Evolutionary conservation across 2,888 invertebrate genomes (phyloP).

Genomic region (Chrysina gloriosa): DNA sequence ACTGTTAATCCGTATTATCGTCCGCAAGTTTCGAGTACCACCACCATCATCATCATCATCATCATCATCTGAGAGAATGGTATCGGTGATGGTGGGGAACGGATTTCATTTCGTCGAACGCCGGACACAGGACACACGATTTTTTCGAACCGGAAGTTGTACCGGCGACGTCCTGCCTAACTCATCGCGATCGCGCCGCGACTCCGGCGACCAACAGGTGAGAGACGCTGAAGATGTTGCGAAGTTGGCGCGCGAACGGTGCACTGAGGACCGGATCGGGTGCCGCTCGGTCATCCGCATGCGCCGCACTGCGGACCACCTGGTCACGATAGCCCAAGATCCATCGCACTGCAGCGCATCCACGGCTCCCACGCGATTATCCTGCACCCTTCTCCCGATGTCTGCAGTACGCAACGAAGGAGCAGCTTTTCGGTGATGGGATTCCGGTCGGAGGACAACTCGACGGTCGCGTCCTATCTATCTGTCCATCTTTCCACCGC

Average conservation of each 20-base stretch:
- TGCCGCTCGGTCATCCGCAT: constrained; percentile 56
- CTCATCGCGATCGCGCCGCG: constrained; percentile 27
- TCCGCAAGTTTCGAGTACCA: no score
- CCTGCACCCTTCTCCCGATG: constrained; percentile 40
- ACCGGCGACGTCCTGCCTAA: no score
- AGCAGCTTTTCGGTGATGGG: background rate
- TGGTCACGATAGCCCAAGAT: constrained; percentile 53
- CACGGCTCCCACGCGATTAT: constrained; percentile 50
- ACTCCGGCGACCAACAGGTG: constrained; percentile 51
- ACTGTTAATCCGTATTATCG: no score
- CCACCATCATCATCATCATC: no score
- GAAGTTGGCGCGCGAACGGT: constrained; percentile 54
- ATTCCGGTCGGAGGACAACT: no score
- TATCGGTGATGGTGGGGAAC: no score
- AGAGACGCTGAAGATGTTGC: constrained; percentile 45
- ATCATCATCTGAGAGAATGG: no score
- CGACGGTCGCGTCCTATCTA: background rate
- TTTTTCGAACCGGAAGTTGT: no score
- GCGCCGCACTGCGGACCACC: constrained; percentile 63
- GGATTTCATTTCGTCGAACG: no score
- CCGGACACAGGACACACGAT: no score
- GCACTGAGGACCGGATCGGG: constrained; percentile 53
- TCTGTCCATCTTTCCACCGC: background rate
- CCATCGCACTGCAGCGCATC: constrained; percentile 59
- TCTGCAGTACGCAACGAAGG: background rate